Base-by-base conservation (phyloP, 2,797 vertebrate species). In the Octomys mimax region DNA sequence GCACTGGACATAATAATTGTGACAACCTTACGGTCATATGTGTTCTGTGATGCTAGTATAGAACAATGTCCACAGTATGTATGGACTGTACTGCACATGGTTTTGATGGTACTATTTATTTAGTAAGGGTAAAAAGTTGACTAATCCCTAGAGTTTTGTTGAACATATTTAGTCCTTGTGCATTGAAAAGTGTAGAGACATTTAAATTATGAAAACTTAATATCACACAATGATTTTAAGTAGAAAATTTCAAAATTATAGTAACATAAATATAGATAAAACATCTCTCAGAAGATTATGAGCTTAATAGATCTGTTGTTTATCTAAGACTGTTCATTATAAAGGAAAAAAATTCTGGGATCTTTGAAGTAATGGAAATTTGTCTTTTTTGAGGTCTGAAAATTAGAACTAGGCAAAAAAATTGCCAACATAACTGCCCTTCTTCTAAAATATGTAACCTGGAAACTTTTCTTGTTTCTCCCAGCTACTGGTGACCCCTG, bases 201-300 rank as follows among this genome's bases (percentile, higher is more conserved):
- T 87, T 68, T 91, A 92, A 93, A 46, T 19, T 36, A 57, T 83
- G 57, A 70, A 92, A 85, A 26, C 73, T 1, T 89, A 71, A 94
- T 95, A 96, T 12, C 26, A 39, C 2, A 18, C 18, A 89, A 9
- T 22, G 7, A 24, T 24, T 96, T 97, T 71, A 31, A 52, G 28
- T 49, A 87, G n/a, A 95, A 95, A 95, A 92, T 3, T 68, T 46
- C 64, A 87, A 93, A 97, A 84, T 87, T 83, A 8, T 14, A 49
- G 28, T 22, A 95, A 97, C 97, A 96, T 64, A 2, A 83, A 96
- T 21, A 12, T 95, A 82, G 83, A 81, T 89, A 96, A 96, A 95
- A 26, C 3, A 4, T 42, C 46, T 54, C 28, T 88, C 61, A 86
- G 71, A 95, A 26, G 94, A 95, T 94, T 91, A 86, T 93, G 54